Conservation (phyloP, 2,888 invertebrate species). For the Cheilosia variabilis region DNA sequence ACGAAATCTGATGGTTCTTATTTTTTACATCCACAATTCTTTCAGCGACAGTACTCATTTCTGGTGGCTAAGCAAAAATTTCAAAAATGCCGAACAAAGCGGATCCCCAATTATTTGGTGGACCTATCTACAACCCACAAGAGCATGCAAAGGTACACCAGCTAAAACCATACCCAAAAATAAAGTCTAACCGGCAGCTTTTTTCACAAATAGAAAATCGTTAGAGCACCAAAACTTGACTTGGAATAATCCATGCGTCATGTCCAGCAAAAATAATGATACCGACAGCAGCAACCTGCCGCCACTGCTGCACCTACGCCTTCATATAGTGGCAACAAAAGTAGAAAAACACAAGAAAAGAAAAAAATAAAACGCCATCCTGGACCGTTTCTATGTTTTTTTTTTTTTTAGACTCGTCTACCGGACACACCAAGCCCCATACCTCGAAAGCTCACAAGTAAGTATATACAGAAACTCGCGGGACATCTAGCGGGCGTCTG, state of each 20-base stretch:
- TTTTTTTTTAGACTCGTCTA: constrained; percentile 58
- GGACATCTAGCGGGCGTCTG: constrained; percentile 55
- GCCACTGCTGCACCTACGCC: constrained; percentile 44
- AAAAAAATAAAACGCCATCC: constrained; percentile 14
- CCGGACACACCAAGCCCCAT: constrained; percentile 45
- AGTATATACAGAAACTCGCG: constrained; percentile 57
- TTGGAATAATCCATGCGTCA: constrained; percentile 68
- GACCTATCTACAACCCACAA: no score
- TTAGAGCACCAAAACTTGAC: constrained; percentile 55
- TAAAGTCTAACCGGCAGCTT: constrained; percentile 31
- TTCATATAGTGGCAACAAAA: constrained; percentile 42
- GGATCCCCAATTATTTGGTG: no score
- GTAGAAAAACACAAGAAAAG: constrained; percentile 49
- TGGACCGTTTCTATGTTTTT: constrained; percentile 41
- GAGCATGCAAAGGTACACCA: no score
- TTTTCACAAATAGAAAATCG: constrained; percentile 31
- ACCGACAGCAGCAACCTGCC: constrained; percentile 43
- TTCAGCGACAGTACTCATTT: no score
- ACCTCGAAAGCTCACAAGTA: constrained; percentile 51
- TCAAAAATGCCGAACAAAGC: no score
- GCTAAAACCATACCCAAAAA: background rate
- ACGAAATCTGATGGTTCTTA: no score
- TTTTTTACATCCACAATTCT: no score
- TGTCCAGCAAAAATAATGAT: constrained; percentile 48
- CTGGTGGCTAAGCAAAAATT: no score